These are phyloP conservation scores for Hoplostethus mediterraneus DNA, from an alignment of 2,797 vertebrate genomes.

Conservation along the genomic window DNA sequence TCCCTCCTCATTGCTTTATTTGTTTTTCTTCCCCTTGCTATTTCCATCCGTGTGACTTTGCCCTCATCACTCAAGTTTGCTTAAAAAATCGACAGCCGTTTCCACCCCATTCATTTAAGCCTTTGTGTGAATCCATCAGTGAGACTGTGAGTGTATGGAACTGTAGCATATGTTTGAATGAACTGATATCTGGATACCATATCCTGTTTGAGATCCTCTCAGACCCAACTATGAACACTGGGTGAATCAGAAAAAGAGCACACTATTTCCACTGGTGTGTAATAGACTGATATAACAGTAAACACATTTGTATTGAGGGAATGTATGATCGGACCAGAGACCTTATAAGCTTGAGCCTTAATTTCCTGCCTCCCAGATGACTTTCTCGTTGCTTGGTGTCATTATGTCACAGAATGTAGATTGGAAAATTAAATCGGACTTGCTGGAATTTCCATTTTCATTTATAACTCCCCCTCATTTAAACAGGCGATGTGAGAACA, in stretches of 20 bases:
- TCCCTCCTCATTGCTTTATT: background rate
- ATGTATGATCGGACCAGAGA: background rate
- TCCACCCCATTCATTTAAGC: conserved; percentile 30
- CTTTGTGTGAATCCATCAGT: conserved; percentile 32
- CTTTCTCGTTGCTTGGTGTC: background rate
- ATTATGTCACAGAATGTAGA: background rate
- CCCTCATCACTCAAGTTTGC: background rate
- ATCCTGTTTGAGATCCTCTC: conserved; percentile 28
- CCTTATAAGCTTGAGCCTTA: background rate
- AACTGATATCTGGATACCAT: conserved; percentile 19
- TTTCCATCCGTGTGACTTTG: conserved; percentile 15
- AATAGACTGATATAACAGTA: conserved; percentile 11
- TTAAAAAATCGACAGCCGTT: conserved; percentile 1
- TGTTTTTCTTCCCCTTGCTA: background rate
- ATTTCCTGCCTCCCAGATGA: conserved; percentile 1
- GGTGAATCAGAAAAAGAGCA: conserved; percentile 21
- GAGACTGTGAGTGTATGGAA: conserved; percentile 30
- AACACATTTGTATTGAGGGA: conserved; percentile 32
- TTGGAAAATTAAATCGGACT: too few species aligned
- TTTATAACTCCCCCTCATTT: too few species aligned
- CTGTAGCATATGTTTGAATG: conserved; percentile 31
- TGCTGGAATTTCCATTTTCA: background rate
- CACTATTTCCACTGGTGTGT: conserved; percentile 25
- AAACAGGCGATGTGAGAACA: too few species aligned
- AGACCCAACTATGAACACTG: conserved; percentile 1